Conservation (phyloP, 2,797 vertebrate genomes). For the Philypnodon macrostomus region DNA sequence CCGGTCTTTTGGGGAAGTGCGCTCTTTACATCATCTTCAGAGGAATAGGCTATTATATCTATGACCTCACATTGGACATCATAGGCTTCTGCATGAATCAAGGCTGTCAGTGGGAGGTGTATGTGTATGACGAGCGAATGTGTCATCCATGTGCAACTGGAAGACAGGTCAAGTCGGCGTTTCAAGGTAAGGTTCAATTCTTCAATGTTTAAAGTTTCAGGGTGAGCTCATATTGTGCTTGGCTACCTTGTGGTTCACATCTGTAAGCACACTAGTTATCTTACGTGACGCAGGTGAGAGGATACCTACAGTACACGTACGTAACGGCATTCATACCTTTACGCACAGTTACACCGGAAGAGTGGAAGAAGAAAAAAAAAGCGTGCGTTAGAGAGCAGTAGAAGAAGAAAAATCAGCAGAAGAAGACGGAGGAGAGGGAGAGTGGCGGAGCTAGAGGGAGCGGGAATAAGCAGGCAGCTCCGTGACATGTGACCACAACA, state of each 20-base stretch:
- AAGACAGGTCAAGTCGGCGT: conserved; percentile 29
- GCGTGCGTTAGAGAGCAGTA: conserved; percentile 4
- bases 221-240: no score
- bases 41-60: neutral
- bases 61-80: conserved; percentile 12
- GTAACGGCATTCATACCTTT: conserved; percentile 12
- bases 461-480: conserved; percentile 57
- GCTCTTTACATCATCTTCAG: conserved; percentile 12
- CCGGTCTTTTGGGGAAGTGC: conserved; percentile 18
- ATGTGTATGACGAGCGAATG: conserved; percentile 38
- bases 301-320: conserved; percentile 2
- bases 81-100: neutral
- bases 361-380: neutral
- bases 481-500: conserved; percentile 85
- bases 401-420: conserved; percentile 8
- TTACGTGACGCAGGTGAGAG: neutral
- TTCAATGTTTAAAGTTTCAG: no score
- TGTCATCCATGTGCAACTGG: conserved; percentile 51
- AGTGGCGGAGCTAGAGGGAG: conserved; percentile 19
- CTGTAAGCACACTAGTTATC: conserved; percentile 2
- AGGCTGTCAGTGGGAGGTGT: conserved; percentile 1
- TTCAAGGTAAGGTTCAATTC: conserved; percentile 7
- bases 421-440: conserved; percentile 6
- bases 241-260: neutral
- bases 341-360: conserved; percentile 12